Evolutionary conservation across 2,797 vertebrate genomes (phyloP), one percentile per base, ranked within the genome.

Genomic region (Phataginus tricuspis): DNA sequence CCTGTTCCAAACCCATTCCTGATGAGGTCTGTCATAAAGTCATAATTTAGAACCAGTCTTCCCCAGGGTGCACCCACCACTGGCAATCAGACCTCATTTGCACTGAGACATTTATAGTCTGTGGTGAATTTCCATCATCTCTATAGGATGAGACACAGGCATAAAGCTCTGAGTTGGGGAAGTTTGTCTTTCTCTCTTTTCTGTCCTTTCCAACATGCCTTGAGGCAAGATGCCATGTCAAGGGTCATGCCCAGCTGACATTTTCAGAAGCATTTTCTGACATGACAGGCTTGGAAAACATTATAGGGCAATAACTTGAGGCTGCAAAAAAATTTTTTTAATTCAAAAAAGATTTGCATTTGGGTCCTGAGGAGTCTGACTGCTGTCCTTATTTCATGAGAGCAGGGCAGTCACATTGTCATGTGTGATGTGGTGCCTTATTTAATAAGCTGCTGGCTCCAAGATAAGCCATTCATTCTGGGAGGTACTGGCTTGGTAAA

Each of bases 91-190:
- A 86, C 69, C 68, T 94, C 90, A 39, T 91, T 92, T 89, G 90
- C 87, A 82, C n/a, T 18, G 86, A 95, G 92, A 92, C 88, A 66
- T 84, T 96, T 94, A 68, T 72, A 95, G 90, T 95, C 75, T 5
- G 0, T 8, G 42, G 90, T 96, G 90, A 96, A 55, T 96, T 96
- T 93, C 92, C 91, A 95, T 96, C 90, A 23, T 79, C 66, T 77
- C 11, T 51, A 31, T 25, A 64, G 84, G 27, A 61, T 61, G 78
- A 59, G 68, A 53, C 68, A 11, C 2, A 79, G 61, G 59, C 53
- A 29, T 25, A 59, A 71, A 31, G 39, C 88, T 87, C 19, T 61
- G 18, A 64, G 42, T 21, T 83, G 34, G 86, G 31, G 31, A 29
- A 34, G 53, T 94, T 86, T 39, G 37, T 72, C 18, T 9, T 86